Percentiles rank a stretch among this genome's conserved stretches.
These are phyloP conservation scores for Larimichthys crocea DNA, from an alignment of 2,113 vertebrate genomes.

Conservation along the genomic window DNA sequence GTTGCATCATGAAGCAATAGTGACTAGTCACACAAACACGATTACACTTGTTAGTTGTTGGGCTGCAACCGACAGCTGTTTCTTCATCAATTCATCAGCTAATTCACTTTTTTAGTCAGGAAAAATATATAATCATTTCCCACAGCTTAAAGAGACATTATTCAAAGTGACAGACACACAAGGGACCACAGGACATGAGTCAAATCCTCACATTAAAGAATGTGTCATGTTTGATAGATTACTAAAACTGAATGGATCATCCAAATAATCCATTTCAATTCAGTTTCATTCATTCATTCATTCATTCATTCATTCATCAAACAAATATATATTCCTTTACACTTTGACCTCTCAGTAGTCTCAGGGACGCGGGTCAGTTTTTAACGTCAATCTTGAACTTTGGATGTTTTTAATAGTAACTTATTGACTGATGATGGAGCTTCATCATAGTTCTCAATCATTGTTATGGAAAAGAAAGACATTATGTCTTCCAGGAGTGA, in stretches of 20 bases:
- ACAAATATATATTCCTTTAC: no score
- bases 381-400: neutral
- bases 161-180: neutral
- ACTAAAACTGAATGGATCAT: neutral
- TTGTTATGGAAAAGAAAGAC: no score
- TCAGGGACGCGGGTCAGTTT: neutral
- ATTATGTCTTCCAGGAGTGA: neutral
- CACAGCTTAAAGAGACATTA: neutral
- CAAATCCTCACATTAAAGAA: neutral
- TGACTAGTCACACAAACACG: neutral
- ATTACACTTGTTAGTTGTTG: no score
- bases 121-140: neutral
- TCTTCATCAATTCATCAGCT: neutral
- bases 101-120: neutral
- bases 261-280: neutral
- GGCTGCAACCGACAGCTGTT: neutral
- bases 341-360: no score
- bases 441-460: neutral
- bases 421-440: neutral
- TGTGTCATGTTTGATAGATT: no score
- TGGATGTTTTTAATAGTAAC: neutral
- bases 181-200: neutral
- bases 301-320: neutral
- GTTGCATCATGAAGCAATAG: constrained; percentile 1
- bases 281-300: neutral